These are phyloP conservation scores for Plagiodera versicolora DNA, from an alignment of 2,888 invertebrate species.

Conservation along the genomic window DNA sequence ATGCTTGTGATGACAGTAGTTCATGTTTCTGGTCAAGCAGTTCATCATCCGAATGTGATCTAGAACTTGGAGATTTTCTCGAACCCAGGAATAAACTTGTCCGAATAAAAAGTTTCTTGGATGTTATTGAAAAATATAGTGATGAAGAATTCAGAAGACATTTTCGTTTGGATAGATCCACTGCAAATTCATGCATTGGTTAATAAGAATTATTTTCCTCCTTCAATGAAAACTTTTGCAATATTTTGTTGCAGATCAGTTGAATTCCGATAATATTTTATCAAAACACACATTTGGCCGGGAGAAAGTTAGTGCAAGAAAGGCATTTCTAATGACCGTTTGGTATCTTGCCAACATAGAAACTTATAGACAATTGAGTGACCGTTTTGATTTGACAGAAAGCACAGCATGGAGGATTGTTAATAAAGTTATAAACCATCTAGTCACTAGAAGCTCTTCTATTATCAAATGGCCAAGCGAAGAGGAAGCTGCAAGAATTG, in stretches of 20 bases:
- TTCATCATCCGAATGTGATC: neutral
- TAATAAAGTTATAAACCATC: slow-evolving; percentile 1
- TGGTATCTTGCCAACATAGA: slow-evolving; percentile 11
- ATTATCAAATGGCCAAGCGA: slow-evolving; percentile 6
- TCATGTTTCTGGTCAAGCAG: neutral
- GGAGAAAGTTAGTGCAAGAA: slow-evolving; percentile 1
- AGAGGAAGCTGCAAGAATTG: slow-evolving; percentile 4
- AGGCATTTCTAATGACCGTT: slow-evolving; percentile 8
- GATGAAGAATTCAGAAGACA: slow-evolving; percentile 3
- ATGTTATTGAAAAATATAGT: slow-evolving; percentile 6
- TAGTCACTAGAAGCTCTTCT: neutral
- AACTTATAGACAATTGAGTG: slow-evolving; percentile 9
- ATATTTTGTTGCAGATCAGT: neutral
- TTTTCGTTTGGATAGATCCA: slow-evolving; percentile 7
- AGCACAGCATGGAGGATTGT: slow-evolving; percentile 5
- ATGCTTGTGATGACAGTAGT: neutral
- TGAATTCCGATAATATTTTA: neutral
- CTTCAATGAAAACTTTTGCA: neutral
- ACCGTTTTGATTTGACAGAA: slow-evolving; percentile 9
- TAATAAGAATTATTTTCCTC: neutral
- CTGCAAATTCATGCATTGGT: slow-evolving; percentile 5
- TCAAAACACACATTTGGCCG: slow-evolving; percentile 4
- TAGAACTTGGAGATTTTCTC: neutral
- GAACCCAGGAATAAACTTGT: neutral
- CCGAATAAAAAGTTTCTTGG: neutral